Evolutionary conservation across 2,888 invertebrate genomes (phyloP), one percentile per base, ranked within the genome.

Genomic region (Yponomeuta plumbellus): DNA sequence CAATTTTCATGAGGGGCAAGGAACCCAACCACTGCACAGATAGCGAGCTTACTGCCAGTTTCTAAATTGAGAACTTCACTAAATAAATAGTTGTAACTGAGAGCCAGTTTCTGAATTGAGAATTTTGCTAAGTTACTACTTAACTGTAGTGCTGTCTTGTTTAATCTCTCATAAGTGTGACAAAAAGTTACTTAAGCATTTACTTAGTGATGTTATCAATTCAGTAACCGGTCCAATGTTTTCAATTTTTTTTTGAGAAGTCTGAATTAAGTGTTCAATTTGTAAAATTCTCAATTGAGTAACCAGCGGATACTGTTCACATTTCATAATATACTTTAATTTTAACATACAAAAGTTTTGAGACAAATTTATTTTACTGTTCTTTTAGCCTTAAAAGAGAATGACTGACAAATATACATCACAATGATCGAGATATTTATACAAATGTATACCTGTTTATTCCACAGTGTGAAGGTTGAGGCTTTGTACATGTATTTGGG

Each of bases 401-500:
- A 52, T 52, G 44, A 52, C 44, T 52, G 44, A 13, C 44, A 13
- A 34, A 52, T 52, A 52, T 52, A 52, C 13, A 52, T 52, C 17
- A 52, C 44, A 1, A 52, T 52, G 44, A 52, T 17, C 17, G 44
- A 52, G 63, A 21, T 78, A 80, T 80, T 81, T 79, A 81, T 82
- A 84, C 73, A 79, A 75, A 75, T 80, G 80, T 39, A 85, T 84
- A 87, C 85, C 85, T 78, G 73, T 70, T 73, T 78, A 75, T 79
- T 81, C 79, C 80, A 83, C 79, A 78, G 74, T 82, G 77, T 82
- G 81, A 84, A 81, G 81, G 63, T 56, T 22, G 65, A 23, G 22
- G 26, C 65, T 65, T 65, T 65, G 65, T 65, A 65, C 65, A 65
- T 13, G 56, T 26, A 56, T 65, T 52, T 64, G 57, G 26, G 56